Base-by-base conservation (phyloP, 2,888 invertebrate genomes). In the Euspilapteryx auroguttella region DNA sequence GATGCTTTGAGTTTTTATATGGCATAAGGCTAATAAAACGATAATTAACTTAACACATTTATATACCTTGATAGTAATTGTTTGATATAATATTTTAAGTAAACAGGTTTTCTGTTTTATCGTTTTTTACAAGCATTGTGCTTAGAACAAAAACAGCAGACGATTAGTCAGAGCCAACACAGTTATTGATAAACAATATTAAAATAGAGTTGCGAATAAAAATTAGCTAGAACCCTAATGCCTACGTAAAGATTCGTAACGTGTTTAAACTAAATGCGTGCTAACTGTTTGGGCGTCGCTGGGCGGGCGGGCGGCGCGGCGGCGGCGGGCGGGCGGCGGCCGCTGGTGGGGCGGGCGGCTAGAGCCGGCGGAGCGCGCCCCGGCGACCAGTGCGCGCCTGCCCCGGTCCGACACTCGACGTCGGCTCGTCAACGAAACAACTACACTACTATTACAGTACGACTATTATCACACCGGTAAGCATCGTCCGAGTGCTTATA, bases 381-480 rank as follows among this genome's bases (percentile, higher is more conserved):
- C 42, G 49, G n/a, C n/a, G 56, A 43, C 37, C 69, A 73, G 73
- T 73, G 71, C 73, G 63, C 75, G 73, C 65, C 73, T 59, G 58
- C 55, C 66, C 69, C 39, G 69, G 65, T 61, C 68, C 73, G 68
- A 73, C 73, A 75, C 73, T 75, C 75, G 65, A 75, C 75, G 75
- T 75, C 75, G 73, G 75, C 73, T 75, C 73, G 68, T 73, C 71
- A 55, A 61, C 65, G 59, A 66, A 53, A 58, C 57, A 54, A 69
- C 59, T 69, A 68, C 49, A 52, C 55, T 46, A 43, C 45, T 56
- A 53, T 56, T 55, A 55, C 55, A 50, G 55, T 54, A 58, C 71
- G 68, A 69, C 62, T 62, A 62, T 52, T 63, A 59, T 61, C 50
- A 48, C 54, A 66, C 55, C 71, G 73, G 75, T 75, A 75, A 75